Evolutionary conservation across 2,113 vertebrate genomes (phyloP).

Genomic region (Cyprinus carpio): DNA sequence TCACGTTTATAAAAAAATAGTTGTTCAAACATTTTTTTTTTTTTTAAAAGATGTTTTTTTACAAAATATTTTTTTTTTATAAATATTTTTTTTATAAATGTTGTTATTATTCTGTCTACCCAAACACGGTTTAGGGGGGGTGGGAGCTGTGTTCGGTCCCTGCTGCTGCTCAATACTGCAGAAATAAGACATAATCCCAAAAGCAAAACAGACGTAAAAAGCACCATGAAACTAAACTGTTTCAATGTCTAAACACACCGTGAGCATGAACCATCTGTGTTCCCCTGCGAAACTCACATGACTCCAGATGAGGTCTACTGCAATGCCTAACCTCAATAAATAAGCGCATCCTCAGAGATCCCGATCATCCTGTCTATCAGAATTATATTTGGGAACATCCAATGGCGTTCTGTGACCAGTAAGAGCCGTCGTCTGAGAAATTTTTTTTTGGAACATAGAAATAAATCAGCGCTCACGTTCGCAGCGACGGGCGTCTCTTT

Average conservation of each 20-base stretch:
- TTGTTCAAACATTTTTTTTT: too few species aligned
- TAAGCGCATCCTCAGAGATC: slow-evolving; percentile 62
- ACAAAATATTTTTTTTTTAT: too few species aligned
- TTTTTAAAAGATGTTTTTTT: too few species aligned
- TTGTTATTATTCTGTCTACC: too few species aligned
- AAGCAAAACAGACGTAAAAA: slow-evolving; percentile 70
- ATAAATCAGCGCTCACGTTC: slow-evolving; percentile 73
- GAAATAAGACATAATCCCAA: slow-evolving; percentile 69
- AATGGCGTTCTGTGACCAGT: slow-evolving; percentile 71
- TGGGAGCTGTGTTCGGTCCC: too few species aligned
- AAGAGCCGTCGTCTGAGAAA: slow-evolving; percentile 70
- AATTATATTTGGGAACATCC: slow-evolving; percentile 77
- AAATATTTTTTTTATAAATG: too few species aligned
- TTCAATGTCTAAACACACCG: slow-evolving; percentile 73
- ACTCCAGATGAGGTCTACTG: slow-evolving; percentile 66
- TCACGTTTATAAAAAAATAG: too few species aligned
- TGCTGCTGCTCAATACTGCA: not conserved
- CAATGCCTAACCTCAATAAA: slow-evolving; percentile 76
- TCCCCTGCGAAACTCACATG: slow-evolving; percentile 59
- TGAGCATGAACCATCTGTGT: slow-evolving; percentile 75
- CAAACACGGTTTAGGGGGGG: not conserved
- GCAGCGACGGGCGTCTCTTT: slow-evolving; percentile 59
- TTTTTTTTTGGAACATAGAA: too few species aligned
- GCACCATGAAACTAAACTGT: slow-evolving; percentile 73
- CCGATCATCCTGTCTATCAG: slow-evolving; percentile 69